Evolutionary conservation across 2,888 invertebrate genomes (phyloP).

Genomic region (Caenorhabditis macrosperma): DNA sequence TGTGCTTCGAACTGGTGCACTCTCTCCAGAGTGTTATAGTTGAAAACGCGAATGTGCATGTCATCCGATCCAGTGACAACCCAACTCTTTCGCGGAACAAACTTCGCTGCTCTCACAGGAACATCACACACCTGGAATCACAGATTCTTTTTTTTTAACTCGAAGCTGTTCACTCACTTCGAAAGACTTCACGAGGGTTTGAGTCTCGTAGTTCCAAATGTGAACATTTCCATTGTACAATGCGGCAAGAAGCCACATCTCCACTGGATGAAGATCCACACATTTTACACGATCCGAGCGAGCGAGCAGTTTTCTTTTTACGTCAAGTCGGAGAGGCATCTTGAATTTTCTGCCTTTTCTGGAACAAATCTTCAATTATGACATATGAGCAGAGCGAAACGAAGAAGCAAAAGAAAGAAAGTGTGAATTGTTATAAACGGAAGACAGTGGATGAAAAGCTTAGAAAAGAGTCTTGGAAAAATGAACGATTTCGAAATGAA

Average conservation of each 20-base stretch:
- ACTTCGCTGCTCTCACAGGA: slow-evolving; percentile 95
- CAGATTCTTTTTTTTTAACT: too few species aligned
- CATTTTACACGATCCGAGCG: slow-evolving; percentile 93
- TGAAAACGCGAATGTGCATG: slow-evolving; percentile 89
- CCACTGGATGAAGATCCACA: slow-evolving; percentile 96
- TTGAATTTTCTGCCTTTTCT: slow-evolving; percentile 4
- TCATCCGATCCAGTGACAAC: slow-evolving; percentile 93
- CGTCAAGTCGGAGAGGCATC: slow-evolving; percentile 94
- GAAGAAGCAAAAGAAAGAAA: neutral
- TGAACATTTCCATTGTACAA: slow-evolving; percentile 99
- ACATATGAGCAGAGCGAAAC: neutral
- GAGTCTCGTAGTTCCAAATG: slow-evolving; percentile 98
- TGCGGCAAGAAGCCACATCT: slow-evolving; percentile 98
- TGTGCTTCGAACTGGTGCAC: slow-evolving; percentile 98
- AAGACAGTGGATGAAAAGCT: neutral
- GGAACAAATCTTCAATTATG: neutral
- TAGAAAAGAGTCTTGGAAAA: neutral
- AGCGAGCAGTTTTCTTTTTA: slow-evolving; percentile 96
- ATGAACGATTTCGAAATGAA: neutral
- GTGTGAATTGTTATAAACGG: neutral
- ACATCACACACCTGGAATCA: slow-evolving; percentile 88
- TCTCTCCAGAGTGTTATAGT: slow-evolving; percentile 97
- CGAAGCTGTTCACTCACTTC: slow-evolving; percentile 84
- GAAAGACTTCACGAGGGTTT: slow-evolving; percentile 84
- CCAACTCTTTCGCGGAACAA: slow-evolving; percentile 98